Evolutionary conservation across 2,113 vertebrate genomes (phyloP).

Genomic region (Pundamilia nyererei): DNA sequence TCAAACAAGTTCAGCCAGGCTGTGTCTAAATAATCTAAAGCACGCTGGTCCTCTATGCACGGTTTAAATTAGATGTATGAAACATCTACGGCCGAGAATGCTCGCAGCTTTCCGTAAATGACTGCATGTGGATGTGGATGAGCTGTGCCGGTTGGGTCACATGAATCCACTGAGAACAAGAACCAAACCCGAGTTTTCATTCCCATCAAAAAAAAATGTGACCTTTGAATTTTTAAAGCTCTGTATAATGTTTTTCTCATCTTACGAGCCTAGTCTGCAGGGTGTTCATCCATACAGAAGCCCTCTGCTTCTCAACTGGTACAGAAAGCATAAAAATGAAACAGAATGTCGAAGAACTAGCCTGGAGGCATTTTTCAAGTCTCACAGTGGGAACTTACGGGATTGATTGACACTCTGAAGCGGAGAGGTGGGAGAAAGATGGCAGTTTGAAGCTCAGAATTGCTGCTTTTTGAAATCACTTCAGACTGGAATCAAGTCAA

Average conservation of each 20-base stretch:
- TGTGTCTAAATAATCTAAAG: not conserved
- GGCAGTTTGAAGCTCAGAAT: not conserved
- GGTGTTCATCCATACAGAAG: not conserved
- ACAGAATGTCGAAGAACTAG: not conserved
- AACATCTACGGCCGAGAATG: not conserved
- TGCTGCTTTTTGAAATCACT: not conserved
- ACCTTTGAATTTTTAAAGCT: not conserved
- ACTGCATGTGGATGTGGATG: not conserved
- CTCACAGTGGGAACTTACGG: not conserved
- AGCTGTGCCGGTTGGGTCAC: not conserved
- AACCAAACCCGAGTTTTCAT: not conserved
- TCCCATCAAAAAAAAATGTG: not conserved
- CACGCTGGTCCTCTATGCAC: not conserved
- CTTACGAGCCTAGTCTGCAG: not conserved
- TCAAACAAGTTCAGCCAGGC: not conserved
- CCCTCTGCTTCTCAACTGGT: not conserved
- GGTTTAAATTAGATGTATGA: not conserved
- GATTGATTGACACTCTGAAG: not conserved
- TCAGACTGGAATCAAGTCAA: not conserved
- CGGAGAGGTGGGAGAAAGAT: not conserved
- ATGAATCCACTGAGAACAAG: not conserved
- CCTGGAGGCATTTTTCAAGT: constrained; percentile 6
- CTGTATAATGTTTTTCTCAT: not conserved
- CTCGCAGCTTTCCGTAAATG: not conserved
- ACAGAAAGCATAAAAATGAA: not conserved